A percentile compares a stretch with the other conserved stretches of the same genome.
Conservation (phyloP, 1,140 invertebrate species). For the Calycopis cecrops region DNA sequence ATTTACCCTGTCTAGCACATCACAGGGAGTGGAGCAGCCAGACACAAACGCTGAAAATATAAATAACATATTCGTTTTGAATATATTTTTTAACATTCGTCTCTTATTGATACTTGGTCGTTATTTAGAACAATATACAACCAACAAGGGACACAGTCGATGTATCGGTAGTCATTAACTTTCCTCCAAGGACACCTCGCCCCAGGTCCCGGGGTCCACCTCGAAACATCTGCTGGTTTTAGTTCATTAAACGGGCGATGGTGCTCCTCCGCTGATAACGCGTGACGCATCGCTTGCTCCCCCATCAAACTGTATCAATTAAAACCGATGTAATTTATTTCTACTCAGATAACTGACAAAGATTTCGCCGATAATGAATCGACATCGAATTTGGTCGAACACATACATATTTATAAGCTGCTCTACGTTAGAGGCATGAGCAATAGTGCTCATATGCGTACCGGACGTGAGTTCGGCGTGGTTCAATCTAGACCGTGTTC, state of each 20-base stretch:
- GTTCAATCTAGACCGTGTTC: no score
- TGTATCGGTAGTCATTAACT: no score
- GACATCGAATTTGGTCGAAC: background rate
- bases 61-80: no score
- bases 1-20: no score
- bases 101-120: no score
- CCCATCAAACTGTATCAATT: conserved; percentile 31
- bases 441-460: background rate
- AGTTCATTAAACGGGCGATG: conserved; percentile 27
- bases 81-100: no score
- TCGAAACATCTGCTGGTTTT: conserved; percentile 27
- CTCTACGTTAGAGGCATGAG: background rate
- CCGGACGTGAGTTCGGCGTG: no score
- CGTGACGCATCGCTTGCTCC: conserved; percentile 34
- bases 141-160: no score
- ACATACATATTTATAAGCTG: background rate
- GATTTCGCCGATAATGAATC: conserved; percentile 31
- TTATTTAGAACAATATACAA: no score
- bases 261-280: conserved; percentile 24
- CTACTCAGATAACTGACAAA: conserved; percentile 34
- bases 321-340: conserved; percentile 30
- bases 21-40: no score
- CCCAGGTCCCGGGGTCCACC: background rate
- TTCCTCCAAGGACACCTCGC: no score
- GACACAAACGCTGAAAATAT: no score